These are phyloP conservation scores for Eupleurogrammus muticus DNA, from an alignment of 2,797 vertebrate genomes.

Conservation along the genomic window DNA sequence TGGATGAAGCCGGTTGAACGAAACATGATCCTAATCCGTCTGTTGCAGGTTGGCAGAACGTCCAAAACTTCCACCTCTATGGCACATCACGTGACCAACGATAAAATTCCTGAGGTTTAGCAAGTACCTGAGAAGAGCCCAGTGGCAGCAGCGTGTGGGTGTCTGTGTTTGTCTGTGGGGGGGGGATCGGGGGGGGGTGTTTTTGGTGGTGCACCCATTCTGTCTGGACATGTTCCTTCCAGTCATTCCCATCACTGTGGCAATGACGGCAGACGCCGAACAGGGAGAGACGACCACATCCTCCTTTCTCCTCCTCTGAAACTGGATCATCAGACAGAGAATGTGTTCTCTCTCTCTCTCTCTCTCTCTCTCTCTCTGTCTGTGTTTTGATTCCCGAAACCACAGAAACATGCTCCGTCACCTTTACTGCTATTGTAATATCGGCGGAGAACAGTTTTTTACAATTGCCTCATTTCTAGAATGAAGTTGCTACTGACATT, in stretches of 20 bases:
- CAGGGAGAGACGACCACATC: slow-evolving; percentile 68
- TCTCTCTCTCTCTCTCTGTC: too few species aligned
- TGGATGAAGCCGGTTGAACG: background rate
- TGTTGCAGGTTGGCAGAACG: background rate
- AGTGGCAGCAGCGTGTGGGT: slow-evolving; percentile 17
- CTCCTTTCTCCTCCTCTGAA: slow-evolving; percentile 31
- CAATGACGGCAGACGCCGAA: slow-evolving; percentile 58
- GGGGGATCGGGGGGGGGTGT: slow-evolving; percentile 39
- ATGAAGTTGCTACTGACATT: background rate
- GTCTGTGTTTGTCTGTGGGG: slow-evolving; percentile 25
- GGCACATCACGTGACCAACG: slow-evolving; percentile 31
- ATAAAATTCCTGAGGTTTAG: slow-evolving; percentile 45
- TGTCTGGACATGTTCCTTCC: slow-evolving; percentile 71
- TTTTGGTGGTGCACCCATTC: slow-evolving; percentile 60
- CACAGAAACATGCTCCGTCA: slow-evolving; percentile 29
- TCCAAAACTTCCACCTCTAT: background rate
- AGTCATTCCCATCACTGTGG: slow-evolving; percentile 69
- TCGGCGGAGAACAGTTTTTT: background rate
- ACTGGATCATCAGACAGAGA: slow-evolving; percentile 25
- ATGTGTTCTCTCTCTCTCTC: slow-evolving; percentile 23
- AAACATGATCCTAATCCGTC: background rate
- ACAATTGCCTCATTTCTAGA: background rate
- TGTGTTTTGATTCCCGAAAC: slow-evolving; percentile 27
- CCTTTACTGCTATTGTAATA: slow-evolving; percentile 5
- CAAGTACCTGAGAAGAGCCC: slow-evolving; percentile 45